Evolutionary conservation across 1,140 invertebrate genomes (phyloP).

Genomic region (Pemphigus obesinymphae): DNA sequence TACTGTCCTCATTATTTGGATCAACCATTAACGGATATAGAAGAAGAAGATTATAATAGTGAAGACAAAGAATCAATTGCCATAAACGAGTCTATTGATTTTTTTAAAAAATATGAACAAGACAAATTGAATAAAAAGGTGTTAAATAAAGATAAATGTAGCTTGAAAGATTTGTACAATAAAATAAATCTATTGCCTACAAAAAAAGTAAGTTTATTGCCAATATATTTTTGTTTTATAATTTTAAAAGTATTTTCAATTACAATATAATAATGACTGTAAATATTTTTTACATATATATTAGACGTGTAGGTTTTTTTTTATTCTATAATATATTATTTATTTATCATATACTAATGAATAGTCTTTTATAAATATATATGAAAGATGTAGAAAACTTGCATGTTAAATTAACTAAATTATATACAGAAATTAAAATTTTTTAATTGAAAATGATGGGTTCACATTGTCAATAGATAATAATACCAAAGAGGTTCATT

Average conservation of each 20-base stretch:
- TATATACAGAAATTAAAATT: too few relatives aligned
- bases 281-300: too few relatives aligned
- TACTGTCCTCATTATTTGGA: constrained; percentile 18
- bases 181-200: constrained; percentile 72
- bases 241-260: too few relatives aligned
- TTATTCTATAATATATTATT: too few relatives aligned
- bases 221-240: constrained; percentile 28
- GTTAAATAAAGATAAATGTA: constrained; percentile 66
- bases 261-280: too few relatives aligned
- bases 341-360: too few relatives aligned
- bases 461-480: too few relatives aligned
- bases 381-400: too few relatives aligned
- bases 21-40: not conserved
- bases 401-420: too few relatives aligned
- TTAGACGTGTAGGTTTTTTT: too few relatives aligned
- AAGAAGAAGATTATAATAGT: not conserved
- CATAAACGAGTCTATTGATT: not conserved
- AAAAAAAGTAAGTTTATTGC: constrained; percentile 58
- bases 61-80: not conserved
- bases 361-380: not conserved
- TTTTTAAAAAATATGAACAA: not conserved
- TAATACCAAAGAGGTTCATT: too few relatives aligned
- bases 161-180: constrained; percentile 78
- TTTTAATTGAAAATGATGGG: too few relatives aligned
- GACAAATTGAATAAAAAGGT: constrained; percentile 22